A percentile compares a stretch with the other conserved stretches of the same genome.
Evolutionary conservation across 1,140 invertebrate species (phyloP).

Genomic region (Drosophila takahashii): DNA sequence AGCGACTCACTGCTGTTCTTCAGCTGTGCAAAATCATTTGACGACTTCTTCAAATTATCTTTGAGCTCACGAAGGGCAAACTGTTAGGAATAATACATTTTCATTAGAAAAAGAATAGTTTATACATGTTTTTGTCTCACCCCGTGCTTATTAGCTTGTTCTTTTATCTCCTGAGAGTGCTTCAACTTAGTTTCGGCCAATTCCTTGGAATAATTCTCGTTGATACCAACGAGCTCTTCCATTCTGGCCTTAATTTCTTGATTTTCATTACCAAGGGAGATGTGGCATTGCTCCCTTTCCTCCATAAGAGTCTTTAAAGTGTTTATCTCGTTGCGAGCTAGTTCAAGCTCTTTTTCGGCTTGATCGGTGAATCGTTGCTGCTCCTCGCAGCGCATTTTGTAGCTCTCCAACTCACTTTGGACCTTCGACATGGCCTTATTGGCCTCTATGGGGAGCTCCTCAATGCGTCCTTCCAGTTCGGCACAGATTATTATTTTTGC

Average conservation of each 20-base stretch:
- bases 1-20: background rate
- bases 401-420: background rate
- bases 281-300: background rate
- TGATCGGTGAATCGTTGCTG: conserved; percentile 5
- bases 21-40: background rate
- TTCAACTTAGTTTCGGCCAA: background rate
- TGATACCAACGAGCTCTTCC: background rate
- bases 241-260: background rate
- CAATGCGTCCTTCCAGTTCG: background rate
- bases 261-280: background rate
- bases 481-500: background rate
- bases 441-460: background rate
- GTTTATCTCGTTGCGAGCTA: background rate
- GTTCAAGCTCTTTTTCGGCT: background rate
- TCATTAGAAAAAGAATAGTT: too few species aligned
- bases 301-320: background rate
- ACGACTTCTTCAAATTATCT: background rate
- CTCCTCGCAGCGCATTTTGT: background rate
- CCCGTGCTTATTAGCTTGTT: background rate
- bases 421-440: background rate
- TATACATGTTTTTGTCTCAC: background rate
- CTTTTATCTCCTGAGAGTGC: background rate
- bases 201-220: background rate
- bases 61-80: background rate
- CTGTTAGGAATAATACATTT: background rate